Conservation (phyloP, 2,113 vertebrate genomes). For the Ondatra zibethicus region DNA sequence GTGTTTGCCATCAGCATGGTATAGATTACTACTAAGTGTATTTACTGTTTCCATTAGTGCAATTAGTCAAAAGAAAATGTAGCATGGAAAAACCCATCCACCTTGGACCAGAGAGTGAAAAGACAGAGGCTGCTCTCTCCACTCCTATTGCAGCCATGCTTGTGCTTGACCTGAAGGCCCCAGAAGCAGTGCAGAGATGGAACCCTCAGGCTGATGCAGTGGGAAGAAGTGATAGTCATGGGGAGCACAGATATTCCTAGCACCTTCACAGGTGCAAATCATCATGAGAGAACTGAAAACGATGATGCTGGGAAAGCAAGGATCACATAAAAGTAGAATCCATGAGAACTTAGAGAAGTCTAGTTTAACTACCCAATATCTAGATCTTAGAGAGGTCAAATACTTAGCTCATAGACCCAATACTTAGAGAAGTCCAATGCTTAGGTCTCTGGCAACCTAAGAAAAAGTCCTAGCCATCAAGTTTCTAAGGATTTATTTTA, state of each 20-base stretch:
- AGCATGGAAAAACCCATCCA: background rate
- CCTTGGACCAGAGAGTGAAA: background rate
- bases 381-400: background rate
- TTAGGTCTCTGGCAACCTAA: background rate
- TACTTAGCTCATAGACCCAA: background rate
- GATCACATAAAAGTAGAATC: background rate
- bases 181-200: background rate
- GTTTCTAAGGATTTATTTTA: constrained; percentile 28
- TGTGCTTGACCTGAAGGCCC: background rate
- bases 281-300: background rate
- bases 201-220: background rate
- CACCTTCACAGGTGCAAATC: background rate
- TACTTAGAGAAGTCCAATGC: background rate
- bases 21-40: background rate
- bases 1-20: background rate
- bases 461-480: background rate
- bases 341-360: background rate
- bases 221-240: background rate
- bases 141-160: background rate
- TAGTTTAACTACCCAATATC: background rate
- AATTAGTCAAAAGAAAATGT: background rate
- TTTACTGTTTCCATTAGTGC: background rate
- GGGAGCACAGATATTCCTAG: background rate
- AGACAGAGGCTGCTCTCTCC: background rate
- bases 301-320: background rate